These are phyloP conservation scores for Spermophilus dauricus DNA, from an alignment of 2,113 vertebrate genomes.

Conservation along the genomic window DNA sequence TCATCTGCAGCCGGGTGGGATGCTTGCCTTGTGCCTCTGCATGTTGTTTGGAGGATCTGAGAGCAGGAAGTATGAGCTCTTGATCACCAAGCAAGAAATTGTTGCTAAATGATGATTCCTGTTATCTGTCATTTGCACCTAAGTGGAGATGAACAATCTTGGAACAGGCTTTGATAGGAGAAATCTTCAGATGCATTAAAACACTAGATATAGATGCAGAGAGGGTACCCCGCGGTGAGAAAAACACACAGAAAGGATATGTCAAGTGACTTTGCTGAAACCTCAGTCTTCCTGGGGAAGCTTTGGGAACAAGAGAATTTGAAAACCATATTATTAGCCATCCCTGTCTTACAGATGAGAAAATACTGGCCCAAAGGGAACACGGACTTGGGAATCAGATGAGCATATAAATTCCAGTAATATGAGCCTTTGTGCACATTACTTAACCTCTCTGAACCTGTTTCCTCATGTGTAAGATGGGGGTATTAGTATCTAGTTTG, in stretches of 20 bases:
- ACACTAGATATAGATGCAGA: not conserved
- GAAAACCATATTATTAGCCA: not conserved
- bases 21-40: not conserved
- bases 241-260: not conserved
- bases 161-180: not conserved
- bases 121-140: not conserved
- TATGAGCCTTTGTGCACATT: not conserved
- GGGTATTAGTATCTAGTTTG: not conserved
- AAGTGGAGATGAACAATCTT: not conserved
- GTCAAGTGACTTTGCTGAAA: not conserved
- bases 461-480: not conserved
- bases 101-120: not conserved
- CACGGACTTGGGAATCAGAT: not conserved
- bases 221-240: not conserved
- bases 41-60: not conserved
- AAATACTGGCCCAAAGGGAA: not conserved
- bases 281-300: not conserved
- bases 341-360: not conserved
- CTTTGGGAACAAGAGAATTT: not conserved
- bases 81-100: not conserved
- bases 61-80: not conserved
- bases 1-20: not conserved
- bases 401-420: not conserved
- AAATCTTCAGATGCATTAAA: not conserved
- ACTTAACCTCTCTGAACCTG: not conserved